phyloP scores from a whole-genome alignment of 1,140 invertebrate species.

The Anadara kagoshimensis region DNA sequence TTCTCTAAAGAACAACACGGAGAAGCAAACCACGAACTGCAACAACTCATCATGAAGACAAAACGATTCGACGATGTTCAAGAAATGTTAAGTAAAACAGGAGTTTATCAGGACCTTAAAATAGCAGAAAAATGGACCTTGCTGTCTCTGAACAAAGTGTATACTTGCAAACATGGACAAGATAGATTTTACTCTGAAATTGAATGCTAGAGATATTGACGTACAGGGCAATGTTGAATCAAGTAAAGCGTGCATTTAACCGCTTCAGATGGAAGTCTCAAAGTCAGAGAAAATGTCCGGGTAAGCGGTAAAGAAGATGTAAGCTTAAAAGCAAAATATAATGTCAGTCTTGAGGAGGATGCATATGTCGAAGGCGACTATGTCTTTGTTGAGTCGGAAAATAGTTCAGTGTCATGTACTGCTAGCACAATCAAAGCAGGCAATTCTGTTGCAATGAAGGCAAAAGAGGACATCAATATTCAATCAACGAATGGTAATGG shows the following conservation, averaged over 20 bases:
- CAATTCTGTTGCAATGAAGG: slow-evolving; percentile 1
- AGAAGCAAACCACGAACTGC: background rate
- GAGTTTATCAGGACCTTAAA: background rate
- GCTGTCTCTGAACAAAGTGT: background rate
- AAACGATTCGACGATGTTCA: slow-evolving; percentile 2
- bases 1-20: background rate
- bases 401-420: background rate
- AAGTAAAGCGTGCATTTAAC: background rate
- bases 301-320: background rate
- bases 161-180: background rate
- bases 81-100: background rate
- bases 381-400: background rate
- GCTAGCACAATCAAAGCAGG: background rate
- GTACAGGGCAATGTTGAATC: background rate
- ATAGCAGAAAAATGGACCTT: slow-evolving; percentile 6
- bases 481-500: background rate
- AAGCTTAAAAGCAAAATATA: background rate
- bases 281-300: background rate
- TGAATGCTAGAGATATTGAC: background rate
- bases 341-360: background rate
- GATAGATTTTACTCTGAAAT: background rate
- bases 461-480: background rate
- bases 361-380: background rate
- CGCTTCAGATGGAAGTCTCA: background rate
- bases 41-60: background rate